A percentile compares a stretch with the other conserved stretches of the same genome.
phyloP scores from a whole-genome alignment of 1,140 invertebrate genomes.

The Berghia stephanieae region DNA sequence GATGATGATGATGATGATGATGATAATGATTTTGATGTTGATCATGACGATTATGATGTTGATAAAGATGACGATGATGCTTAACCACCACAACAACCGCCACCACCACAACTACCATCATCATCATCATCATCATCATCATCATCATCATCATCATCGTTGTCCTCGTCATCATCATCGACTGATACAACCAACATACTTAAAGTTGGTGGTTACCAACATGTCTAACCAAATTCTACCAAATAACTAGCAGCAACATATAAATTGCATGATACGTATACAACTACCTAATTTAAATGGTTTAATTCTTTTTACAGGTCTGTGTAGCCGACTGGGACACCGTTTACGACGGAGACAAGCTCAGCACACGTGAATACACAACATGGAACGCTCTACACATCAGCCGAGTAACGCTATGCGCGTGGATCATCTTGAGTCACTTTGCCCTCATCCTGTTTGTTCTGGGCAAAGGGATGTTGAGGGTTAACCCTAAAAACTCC shows the following conservation, averaged over 20 bases:
- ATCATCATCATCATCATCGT: no score
- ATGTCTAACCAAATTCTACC: not conserved
- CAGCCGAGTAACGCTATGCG: slow-evolving; percentile 32
- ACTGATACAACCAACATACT: no score
- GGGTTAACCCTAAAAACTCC: slow-evolving; percentile 39
- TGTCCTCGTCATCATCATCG: no score
- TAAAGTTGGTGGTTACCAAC: no score
- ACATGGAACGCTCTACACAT: slow-evolving; percentile 43
- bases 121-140: no score
- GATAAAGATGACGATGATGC: no score
- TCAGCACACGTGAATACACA: slow-evolving; percentile 31
- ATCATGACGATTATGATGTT: no score
- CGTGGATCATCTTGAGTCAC: slow-evolving; percentile 38
- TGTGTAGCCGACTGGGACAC: slow-evolving; percentile 35
- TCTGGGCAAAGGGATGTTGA: slow-evolving; percentile 31
- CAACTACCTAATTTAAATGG: not conserved
- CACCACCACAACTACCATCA: no score
- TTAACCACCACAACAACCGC: no score
- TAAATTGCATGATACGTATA: not conserved
- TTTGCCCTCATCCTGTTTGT: slow-evolving; percentile 38
- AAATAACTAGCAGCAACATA: not conserved
- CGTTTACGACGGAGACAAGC: slow-evolving; percentile 27
- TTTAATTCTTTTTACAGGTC: slow-evolving; percentile 23
- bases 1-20: no score
- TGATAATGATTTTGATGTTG: no score